A percentile compares a stretch with the other conserved stretches of the same genome.
Conservation (phyloP, 2,888 invertebrate species). For the Drosophila cyrtoloma region DNA sequence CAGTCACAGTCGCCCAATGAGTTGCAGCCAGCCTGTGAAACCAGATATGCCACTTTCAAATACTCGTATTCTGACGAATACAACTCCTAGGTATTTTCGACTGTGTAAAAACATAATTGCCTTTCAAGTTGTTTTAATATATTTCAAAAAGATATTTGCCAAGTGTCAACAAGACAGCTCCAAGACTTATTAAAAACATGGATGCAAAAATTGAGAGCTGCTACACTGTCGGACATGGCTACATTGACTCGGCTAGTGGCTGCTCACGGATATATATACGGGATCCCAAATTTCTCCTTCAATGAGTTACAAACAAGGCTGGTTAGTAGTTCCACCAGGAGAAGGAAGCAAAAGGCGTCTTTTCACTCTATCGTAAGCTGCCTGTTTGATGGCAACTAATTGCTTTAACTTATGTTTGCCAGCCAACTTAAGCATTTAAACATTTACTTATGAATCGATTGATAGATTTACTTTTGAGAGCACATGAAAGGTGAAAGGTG, state of each 20-base stretch:
- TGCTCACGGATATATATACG: background rate
- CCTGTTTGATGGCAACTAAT: background rate
- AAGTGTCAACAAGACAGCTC: background rate
- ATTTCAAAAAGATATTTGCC: background rate
- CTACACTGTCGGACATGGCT: too few species aligned
- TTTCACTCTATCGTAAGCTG: background rate
- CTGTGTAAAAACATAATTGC: background rate
- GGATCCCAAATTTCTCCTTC: background rate
- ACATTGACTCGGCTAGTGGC: too few species aligned
- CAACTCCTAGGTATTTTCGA: too few species aligned
- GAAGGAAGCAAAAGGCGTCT: background rate
- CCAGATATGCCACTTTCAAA: background rate
- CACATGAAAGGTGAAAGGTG: background rate
- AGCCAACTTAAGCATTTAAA: background rate
- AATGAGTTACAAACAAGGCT: background rate
- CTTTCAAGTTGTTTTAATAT: background rate
- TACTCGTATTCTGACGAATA: background rate
- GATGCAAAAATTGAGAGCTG: too few species aligned
- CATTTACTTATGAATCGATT: background rate
- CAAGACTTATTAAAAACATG: too few species aligned
- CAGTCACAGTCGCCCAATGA: slow-evolving; percentile 2
- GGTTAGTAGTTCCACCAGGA: background rate
- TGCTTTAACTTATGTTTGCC: background rate
- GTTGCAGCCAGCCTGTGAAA: background rate
- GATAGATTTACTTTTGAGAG: too few species aligned